These are phyloP conservation scores for Leptinotarsa lineolata DNA, from an alignment of 1,140 invertebrate genomes.

Conservation along the genomic window DNA sequence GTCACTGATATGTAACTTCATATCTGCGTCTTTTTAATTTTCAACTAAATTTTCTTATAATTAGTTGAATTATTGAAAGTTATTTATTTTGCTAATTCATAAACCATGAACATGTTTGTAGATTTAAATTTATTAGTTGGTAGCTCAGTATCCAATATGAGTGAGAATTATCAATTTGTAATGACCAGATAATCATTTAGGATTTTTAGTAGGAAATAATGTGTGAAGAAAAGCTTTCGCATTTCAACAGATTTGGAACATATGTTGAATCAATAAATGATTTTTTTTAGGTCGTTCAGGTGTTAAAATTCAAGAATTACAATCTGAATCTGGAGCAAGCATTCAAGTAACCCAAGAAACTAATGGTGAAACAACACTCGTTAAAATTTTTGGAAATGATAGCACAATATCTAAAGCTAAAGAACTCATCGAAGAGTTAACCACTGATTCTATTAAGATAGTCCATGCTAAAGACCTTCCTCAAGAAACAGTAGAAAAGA, in stretches of 20 bases:
- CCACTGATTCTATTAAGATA: conserved; percentile 45
- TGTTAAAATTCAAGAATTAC: conserved; percentile 73
- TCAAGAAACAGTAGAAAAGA: conserved; percentile 1
- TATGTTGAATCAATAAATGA: neutral
- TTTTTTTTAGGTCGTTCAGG: conserved; percentile 64
- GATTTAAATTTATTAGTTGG: too few species aligned
- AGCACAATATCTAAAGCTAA: conserved; percentile 61
- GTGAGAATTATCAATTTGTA: too few species aligned
- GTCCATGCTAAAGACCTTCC: neutral
- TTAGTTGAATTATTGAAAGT: too few species aligned
- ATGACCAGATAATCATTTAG: neutral
- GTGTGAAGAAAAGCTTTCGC: neutral
- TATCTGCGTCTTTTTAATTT: too few species aligned
- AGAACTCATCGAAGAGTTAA: conserved; percentile 54
- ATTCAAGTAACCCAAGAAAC: conserved; percentile 58
- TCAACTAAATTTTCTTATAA: too few species aligned
- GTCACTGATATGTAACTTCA: too few species aligned
- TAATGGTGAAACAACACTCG: conserved; percentile 55
- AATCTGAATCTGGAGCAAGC: conserved; percentile 63
- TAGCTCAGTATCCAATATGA: too few species aligned
- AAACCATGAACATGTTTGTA: too few species aligned
- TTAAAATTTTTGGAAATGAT: conserved; percentile 62
- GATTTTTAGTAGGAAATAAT: neutral
- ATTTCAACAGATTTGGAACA: neutral
- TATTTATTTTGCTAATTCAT: too few species aligned